phyloP scores from a whole-genome alignment of 2,797 vertebrate species.

The Philypnodon macrostomus region DNA sequence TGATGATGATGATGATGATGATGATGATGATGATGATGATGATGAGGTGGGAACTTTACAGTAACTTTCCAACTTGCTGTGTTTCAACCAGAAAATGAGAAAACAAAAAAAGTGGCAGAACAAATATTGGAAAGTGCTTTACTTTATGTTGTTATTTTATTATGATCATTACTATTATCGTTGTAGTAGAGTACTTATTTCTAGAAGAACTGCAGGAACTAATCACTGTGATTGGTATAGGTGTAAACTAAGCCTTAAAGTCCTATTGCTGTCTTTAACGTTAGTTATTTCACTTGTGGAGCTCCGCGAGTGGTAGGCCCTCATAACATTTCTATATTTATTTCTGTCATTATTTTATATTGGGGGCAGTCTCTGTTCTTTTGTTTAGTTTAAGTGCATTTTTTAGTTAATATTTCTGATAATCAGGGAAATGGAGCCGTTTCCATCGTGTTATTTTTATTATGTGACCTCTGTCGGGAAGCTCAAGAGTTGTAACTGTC shows the following conservation, averaged over 20 bases:
- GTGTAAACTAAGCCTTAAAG: slow-evolving; percentile 74
- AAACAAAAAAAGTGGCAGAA: slow-evolving; percentile 68
- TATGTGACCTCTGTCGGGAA: slow-evolving; percentile 84
- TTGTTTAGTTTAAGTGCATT: slow-evolving; percentile 71
- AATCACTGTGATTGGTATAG: slow-evolving; percentile 77
- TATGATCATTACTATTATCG: slow-evolving; percentile 74
- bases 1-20: slow-evolving; percentile 53
- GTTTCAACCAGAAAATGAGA: slow-evolving; percentile 77
- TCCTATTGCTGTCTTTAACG: slow-evolving; percentile 80
- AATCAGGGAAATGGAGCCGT: slow-evolving; percentile 96
- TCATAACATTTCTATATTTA: slow-evolving; percentile 78
- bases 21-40: slow-evolving; percentile 55
- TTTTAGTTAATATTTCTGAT: slow-evolving; percentile 73
- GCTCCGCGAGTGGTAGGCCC: slow-evolving; percentile 62
- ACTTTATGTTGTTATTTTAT: slow-evolving; percentile 64
- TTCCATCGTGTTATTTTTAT: slow-evolving; percentile 77
- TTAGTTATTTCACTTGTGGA: slow-evolving; percentile 63
- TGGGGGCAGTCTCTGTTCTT: slow-evolving; percentile 70
- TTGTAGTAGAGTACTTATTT: slow-evolving; percentile 81
- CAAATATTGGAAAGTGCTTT: slow-evolving; percentile 70
- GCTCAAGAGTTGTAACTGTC: slow-evolving; percentile 77
- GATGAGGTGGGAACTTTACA: slow-evolving; percentile 74
- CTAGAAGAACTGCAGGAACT: slow-evolving; percentile 76
- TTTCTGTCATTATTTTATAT: slow-evolving; percentile 73
- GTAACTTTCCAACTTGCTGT: slow-evolving; percentile 83